Base-by-base conservation (phyloP, 2,797 vertebrate genomes). In the Telmatherina bonti region DNA sequence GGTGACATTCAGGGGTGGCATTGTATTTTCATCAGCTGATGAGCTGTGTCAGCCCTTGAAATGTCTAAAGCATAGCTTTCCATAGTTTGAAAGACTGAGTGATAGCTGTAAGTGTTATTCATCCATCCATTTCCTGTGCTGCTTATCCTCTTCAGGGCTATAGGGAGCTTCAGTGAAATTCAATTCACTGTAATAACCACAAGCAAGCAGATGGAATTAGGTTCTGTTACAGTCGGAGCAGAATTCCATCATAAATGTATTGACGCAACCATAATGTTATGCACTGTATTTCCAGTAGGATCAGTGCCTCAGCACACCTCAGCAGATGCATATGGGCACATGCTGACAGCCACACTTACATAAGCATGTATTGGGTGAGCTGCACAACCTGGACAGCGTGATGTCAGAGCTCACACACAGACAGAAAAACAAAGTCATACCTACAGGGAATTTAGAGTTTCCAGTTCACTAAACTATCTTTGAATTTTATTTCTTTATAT, bases 371-470 rank as follows among this genome's bases (percentile, higher is more conserved):
- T 20, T 45, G 31, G 33, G 30, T 36, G 41, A 83, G 26, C 51
- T 27, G 51, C 58, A 70, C 54, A 64, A 20, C 69, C 59, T 54
- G 54, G 79, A 81, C 77, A 85, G 79, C 74, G 64, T 72, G 71
- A 79, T 74, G 78, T 80, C 67, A 45, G 29, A 61, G 54, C 57
- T 64, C 56, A 79, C 56, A 57, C 58, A 60, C 56, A 65, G 60
- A 73, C 54, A 71, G 67, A 67, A 78, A 85, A 85, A 83, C 67
- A 82, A 84, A 85, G 76, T 72, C 68, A 9, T 78, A 70, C 62
- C 81, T 79, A 54, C 57, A 59, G 79, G 82, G 85, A 83, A 81
- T 86, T 82, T 61, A 24, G 36, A 69, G 65, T 82, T 88, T 84
- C 78, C 74, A 84, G 75, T 80, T 80, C 70, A 74, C 75, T 72